These are phyloP conservation scores for Alcis repandata DNA, from an alignment of 2,888 invertebrate genomes.

Conservation along the genomic window DNA sequence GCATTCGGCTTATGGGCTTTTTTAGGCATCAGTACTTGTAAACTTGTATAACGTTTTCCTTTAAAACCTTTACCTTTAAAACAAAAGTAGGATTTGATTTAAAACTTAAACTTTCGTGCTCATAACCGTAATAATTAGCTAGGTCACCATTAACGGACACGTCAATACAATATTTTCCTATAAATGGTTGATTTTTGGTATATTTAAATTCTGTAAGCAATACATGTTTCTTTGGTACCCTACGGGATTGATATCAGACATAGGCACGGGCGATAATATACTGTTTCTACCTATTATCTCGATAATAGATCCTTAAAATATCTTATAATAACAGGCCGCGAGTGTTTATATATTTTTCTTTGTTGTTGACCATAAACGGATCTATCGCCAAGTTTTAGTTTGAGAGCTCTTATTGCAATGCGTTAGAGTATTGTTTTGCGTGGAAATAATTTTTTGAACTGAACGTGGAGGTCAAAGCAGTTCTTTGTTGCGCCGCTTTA, in stretches of 20 bases:
- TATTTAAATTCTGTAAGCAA: background rate
- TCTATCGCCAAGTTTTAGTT: background rate
- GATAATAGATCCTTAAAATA: conserved; percentile 58
- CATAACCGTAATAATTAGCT: no score
- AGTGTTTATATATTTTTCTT: conserved; percentile 54
- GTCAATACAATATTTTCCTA: no score
- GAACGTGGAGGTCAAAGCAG: conserved; percentile 7
- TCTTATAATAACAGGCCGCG: conserved; percentile 59
- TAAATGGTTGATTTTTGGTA: no score
- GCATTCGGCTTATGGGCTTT: no score
- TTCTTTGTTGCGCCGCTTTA: conserved; percentile 61
- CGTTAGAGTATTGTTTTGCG: conserved; percentile 21
- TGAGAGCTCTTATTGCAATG: conserved; percentile 20
- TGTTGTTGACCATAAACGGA: conserved; percentile 19
- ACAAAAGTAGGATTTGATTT: no score
- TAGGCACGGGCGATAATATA: conserved; percentile 49
- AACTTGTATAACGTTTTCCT: no score
- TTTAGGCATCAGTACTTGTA: no score
- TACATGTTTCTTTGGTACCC: conserved; percentile 6
- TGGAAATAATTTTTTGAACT: conserved; percentile 9
- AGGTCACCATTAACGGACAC: no score
- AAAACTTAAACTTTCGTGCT: no score
- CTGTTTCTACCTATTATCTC: conserved; percentile 57
- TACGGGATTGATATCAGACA: conserved; percentile 16
- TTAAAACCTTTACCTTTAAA: no score